Evolutionary conservation across 2,113 vertebrate species (phyloP).

Genomic region (Polypterus senegalus): DNA sequence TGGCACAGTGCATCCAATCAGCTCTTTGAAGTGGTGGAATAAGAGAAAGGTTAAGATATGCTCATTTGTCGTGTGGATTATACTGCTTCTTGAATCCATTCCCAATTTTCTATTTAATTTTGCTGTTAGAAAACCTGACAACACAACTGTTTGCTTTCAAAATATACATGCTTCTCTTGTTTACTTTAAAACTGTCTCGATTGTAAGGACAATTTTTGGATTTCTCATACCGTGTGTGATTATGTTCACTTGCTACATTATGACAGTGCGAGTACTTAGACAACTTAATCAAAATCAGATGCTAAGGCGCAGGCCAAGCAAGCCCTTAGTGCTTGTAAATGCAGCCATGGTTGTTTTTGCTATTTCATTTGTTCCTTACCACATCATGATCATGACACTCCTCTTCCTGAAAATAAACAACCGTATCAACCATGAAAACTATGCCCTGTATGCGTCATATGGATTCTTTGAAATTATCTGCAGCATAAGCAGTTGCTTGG

Average conservation of each 20-base stretch:
- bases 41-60: slow-evolving; percentile 45
- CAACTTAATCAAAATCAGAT: slow-evolving; percentile 27
- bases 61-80: slow-evolving; percentile 36
- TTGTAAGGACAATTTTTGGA: slow-evolving; percentile 39
- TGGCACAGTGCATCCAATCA: slow-evolving; percentile 52
- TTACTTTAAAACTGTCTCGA: slow-evolving; percentile 27
- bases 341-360: slow-evolving; percentile 47
- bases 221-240: slow-evolving; percentile 46
- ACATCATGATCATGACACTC: slow-evolving; percentile 45
- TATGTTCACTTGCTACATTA: slow-evolving; percentile 44
- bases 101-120: slow-evolving; percentile 45
- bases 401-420: slow-evolving; percentile 38
- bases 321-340: slow-evolving; percentile 47
- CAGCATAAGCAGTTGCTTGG: slow-evolving; percentile 54
- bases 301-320: slow-evolving; percentile 25
- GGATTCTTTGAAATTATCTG: slow-evolving; percentile 53
- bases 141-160: slow-evolving; percentile 24
- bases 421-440: slow-evolving; percentile 28
- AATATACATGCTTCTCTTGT: slow-evolving; percentile 28
- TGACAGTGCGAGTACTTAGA: slow-evolving; percentile 39
- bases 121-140: slow-evolving; percentile 6
- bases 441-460: slow-evolving; percentile 33
- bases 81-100: slow-evolving; percentile 28
- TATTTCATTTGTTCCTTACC: slow-evolving; percentile 55
- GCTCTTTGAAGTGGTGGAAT: slow-evolving; percentile 54